phyloP scores from a whole-genome alignment of 2,797 vertebrate species.

The Eurystomus glaucurus region DNA sequence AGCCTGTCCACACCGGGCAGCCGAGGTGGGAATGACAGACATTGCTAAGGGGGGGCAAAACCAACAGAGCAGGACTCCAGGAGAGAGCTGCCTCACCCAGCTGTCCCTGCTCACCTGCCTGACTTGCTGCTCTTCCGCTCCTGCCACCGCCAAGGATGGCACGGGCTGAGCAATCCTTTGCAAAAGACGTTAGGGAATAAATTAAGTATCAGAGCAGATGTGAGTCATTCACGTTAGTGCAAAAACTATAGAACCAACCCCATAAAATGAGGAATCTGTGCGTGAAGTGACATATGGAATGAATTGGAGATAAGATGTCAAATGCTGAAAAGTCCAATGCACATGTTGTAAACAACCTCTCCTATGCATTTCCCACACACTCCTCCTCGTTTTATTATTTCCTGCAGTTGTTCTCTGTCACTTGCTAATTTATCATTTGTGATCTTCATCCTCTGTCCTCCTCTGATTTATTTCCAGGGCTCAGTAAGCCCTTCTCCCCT shows the following conservation, averaged over 20 bases:
- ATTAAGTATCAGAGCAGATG: conserved; percentile 81
- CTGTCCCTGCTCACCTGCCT: background rate
- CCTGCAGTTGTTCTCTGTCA: conserved; percentile 55
- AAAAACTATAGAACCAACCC: conserved; percentile 75
- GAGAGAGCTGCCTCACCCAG: background rate
- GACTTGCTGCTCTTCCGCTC: background rate
- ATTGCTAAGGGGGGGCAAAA: background rate
- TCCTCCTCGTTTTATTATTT: conserved; percentile 44
- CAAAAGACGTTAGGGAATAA: conserved; percentile 75
- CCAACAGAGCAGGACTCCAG: background rate
- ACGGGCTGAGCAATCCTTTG: conserved; percentile 36
- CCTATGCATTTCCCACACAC: conserved; percentile 50
- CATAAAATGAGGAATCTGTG: conserved; percentile 76
- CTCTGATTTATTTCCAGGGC: conserved; percentile 49
- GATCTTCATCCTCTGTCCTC: conserved; percentile 60
- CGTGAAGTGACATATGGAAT: conserved; percentile 79
- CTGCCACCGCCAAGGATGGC: background rate
- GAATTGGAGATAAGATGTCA: conserved; percentile 70
- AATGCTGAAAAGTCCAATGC: conserved; percentile 48
- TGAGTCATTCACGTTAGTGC: conserved; percentile 76
- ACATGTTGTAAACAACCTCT: conserved; percentile 46
- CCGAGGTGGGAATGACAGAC: background rate
- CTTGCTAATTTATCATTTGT: conserved; percentile 66
- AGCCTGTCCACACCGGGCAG: background rate
- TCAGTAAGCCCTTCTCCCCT: conserved; percentile 16